A percentile compares a stretch with the other conserved stretches of the same genome.
phyloP scores from a whole-genome alignment of 2,113 vertebrate genomes.

The Melanostigma gelatinosum region DNA sequence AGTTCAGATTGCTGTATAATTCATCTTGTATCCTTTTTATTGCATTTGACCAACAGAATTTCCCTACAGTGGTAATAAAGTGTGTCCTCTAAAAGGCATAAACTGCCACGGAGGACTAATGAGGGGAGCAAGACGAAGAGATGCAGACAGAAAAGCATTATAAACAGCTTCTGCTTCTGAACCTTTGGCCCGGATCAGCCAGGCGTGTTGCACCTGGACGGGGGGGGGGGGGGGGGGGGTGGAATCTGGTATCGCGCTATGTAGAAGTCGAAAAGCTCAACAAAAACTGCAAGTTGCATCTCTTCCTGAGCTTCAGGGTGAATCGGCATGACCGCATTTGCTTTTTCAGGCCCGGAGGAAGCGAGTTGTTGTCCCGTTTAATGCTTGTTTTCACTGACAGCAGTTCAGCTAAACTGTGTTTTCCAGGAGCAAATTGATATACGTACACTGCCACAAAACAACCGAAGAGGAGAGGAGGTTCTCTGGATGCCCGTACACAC shows the following conservation, averaged over 20 bases:
- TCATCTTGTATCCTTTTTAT: constrained; percentile 59
- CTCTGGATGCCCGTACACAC: constrained; percentile 5
- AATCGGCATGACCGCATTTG: constrained; percentile 48
- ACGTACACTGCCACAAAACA: constrained; percentile 17
- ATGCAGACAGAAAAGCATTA: constrained; percentile 33
- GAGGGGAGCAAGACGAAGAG: constrained; percentile 57
- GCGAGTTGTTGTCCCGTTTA: constrained; percentile 33
- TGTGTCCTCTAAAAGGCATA: constrained; percentile 60
- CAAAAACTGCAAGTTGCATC: constrained; percentile 18
- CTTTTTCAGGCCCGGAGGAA: constrained; percentile 26
- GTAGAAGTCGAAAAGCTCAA: constrained; percentile 30
- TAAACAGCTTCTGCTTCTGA: constrained; percentile 49
- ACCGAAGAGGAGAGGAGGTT: neutral
- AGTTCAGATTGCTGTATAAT: constrained; percentile 56
- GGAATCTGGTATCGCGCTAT: constrained; percentile 2
- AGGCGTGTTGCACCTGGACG: constrained; percentile 1
- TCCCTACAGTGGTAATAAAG: constrained; percentile 57
- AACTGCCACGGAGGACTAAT: constrained; percentile 55
- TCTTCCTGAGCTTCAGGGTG: constrained; percentile 27
- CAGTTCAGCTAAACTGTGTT: constrained; percentile 38
- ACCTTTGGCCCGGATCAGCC: constrained; percentile 34
- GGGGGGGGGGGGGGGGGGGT: too few species aligned
- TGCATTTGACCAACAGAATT: constrained; percentile 58
- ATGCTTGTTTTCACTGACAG: constrained; percentile 52
- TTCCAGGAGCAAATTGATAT: constrained; percentile 23